Percentiles rank a stretch among this genome's conserved stretches.
Evolutionary conservation across 2,888 invertebrate species (phyloP).

Genomic region (Ophioninae sp.): DNA sequence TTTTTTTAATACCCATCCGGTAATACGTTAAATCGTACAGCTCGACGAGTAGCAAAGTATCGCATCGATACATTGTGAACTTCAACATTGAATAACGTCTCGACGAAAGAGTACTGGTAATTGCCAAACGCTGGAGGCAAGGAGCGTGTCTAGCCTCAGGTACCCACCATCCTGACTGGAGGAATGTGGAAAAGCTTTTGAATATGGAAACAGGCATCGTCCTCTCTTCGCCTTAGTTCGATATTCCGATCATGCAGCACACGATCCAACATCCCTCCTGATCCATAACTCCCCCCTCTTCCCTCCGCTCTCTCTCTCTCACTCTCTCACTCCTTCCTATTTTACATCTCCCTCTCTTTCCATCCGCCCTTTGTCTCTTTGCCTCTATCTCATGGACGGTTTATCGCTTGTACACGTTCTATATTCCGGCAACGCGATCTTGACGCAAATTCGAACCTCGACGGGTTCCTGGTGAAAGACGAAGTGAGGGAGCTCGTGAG

Average conservation of each 20-base stretch:
- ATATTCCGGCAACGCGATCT: slow-evolving; percentile 34
- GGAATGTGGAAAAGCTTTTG: not conserved
- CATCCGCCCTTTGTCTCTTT: not conserved
- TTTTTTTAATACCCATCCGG: no score
- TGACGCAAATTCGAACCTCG: slow-evolving; percentile 49
- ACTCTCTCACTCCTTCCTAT: not conserved
- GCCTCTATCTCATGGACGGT: slow-evolving; percentile 5
- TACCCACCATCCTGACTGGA: not conserved
- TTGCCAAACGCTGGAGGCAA: not conserved
- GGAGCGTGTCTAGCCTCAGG: not conserved
- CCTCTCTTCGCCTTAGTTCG: slow-evolving; percentile 23
- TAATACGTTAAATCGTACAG: no score
- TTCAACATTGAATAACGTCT: no score
- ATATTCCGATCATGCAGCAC: slow-evolving; percentile 47
- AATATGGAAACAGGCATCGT: not conserved
- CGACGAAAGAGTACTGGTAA: not conserved
- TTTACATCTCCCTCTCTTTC: no score
- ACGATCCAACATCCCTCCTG: slow-evolving; percentile 35
- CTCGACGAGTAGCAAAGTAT: no score
- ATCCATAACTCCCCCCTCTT: not conserved
- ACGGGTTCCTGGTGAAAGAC: slow-evolving; percentile 34
- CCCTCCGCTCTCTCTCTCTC: not conserved
- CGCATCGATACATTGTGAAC: no score
- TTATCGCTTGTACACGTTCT: slow-evolving; percentile 41
- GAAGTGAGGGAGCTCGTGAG: not conserved